Evolutionary conservation across 1,140 invertebrate genomes (phyloP).

Genomic region (Scaptomyza pallida): DNA sequence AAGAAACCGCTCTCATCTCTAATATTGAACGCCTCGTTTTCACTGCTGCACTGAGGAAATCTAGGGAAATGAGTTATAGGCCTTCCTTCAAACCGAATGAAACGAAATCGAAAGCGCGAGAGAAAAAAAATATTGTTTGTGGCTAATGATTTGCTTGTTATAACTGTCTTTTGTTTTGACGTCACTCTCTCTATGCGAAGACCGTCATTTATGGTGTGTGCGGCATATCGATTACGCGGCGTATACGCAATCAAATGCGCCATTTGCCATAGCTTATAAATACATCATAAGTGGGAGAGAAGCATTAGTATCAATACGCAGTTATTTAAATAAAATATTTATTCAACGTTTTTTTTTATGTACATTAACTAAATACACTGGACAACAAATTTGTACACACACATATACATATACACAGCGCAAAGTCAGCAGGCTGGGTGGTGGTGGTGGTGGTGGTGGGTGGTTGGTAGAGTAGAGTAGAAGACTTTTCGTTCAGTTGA

Average conservation of each 20-base stretch:
- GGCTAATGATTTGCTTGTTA: background rate
- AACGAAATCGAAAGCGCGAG: conserved; percentile 1
- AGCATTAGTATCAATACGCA: background rate
- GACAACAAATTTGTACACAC: conserved; percentile 24
- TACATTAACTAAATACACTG: conserved; percentile 18
- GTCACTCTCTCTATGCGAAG: conserved; percentile 2
- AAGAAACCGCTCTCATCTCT: background rate
- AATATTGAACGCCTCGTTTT: background rate
- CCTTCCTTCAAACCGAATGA: background rate
- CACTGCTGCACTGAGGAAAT: background rate
- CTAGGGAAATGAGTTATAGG: background rate
- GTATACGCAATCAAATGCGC: conserved; percentile 38
- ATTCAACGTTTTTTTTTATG: conserved; percentile 9
- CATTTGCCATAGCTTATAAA: background rate
- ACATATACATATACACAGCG: conserved; percentile 29
- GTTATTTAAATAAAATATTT: background rate
- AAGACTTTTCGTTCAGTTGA: conserved; percentile 2
- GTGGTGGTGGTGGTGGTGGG: background rate
- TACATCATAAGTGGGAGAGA: background rate
- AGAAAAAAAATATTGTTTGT: background rate
- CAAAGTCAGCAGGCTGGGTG: conserved; percentile 25
- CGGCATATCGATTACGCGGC: conserved; percentile 40
- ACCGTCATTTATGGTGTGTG: background rate
- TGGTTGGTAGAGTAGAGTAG: background rate
- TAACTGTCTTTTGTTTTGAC: conserved; percentile 15